Percentiles rank a stretch among this genome's conserved stretches.
These are phyloP conservation scores for Plagodis dolabraria DNA, from an alignment of 2,888 invertebrate genomes.

Conservation along the genomic window DNA sequence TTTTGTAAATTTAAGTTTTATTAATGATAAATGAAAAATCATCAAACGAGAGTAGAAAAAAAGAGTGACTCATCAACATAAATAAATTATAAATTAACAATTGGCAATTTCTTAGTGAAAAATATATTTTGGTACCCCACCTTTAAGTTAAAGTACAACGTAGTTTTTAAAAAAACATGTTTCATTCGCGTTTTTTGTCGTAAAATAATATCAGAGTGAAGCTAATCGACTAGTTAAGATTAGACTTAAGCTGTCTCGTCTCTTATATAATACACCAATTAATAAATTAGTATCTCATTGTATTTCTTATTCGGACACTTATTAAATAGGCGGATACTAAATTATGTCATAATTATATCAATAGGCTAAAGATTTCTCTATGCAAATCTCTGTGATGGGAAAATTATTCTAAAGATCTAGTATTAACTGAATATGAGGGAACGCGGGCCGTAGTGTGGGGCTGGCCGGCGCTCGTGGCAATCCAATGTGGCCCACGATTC, in stretches of 20 bases:
- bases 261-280: slow-evolving; percentile 69
- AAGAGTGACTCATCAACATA: slow-evolving; percentile 69
- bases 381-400: slow-evolving; percentile 83
- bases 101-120: slow-evolving; percentile 73
- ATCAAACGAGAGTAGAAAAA: slow-evolving; percentile 64
- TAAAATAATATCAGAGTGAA: slow-evolving; percentile 67
- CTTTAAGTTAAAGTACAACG: slow-evolving; percentile 84
- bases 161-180: slow-evolving; percentile 74
- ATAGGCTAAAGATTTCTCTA: slow-evolving; percentile 80
- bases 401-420: slow-evolving; percentile 81
- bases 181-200: slow-evolving; percentile 75
- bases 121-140: slow-evolving; percentile 82
- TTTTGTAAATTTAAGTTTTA: slow-evolving; percentile 74
- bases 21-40: slow-evolving; percentile 57
- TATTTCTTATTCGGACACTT: slow-evolving; percentile 74
- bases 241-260: slow-evolving; percentile 79
- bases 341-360: slow-evolving; percentile 76
- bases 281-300: slow-evolving; percentile 66
- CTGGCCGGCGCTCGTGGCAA: slow-evolving; percentile 39
- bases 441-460: slow-evolving; percentile 56
- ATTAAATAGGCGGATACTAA: slow-evolving; percentile 69
- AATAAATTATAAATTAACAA: slow-evolving; percentile 51
- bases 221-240: slow-evolving; percentile 74
- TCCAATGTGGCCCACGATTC: slow-evolving; percentile 1
- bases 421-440: slow-evolving; percentile 76